Percentiles rank a stretch among this genome's conserved stretches.
These are phyloP conservation scores for Chrysodeixis includens DNA, from an alignment of 2,888 invertebrate genomes.

Conservation along the genomic window DNA sequence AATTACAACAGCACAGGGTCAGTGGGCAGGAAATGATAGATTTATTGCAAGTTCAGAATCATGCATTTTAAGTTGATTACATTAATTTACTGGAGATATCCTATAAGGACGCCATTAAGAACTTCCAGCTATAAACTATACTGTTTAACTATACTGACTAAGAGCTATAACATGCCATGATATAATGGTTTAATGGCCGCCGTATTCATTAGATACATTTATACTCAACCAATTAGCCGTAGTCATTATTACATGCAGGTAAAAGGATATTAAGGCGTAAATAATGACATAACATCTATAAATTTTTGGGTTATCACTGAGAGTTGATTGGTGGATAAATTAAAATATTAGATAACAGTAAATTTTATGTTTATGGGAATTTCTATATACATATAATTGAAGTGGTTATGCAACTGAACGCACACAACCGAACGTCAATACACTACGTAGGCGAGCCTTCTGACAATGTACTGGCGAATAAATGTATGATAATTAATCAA, in stretches of 20 bases:
- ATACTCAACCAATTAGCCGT: neutral
- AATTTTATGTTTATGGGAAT: conserved; percentile 25
- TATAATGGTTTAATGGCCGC: neutral
- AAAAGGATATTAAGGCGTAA: neutral
- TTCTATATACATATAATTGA: conserved; percentile 26
- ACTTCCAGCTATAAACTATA: neutral
- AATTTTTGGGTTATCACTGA: conserved; percentile 12
- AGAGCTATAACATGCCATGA: neutral
- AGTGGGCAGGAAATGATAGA: neutral
- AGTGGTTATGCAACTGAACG: conserved; percentile 45
- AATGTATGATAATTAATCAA: conserved; percentile 77
- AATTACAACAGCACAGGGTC: neutral
- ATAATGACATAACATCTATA: conserved; percentile 23
- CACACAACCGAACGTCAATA: conserved; percentile 36
- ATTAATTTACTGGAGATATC: neutral
- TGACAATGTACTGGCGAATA: conserved; percentile 65
- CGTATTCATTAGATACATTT: neutral
- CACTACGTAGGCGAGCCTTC: conserved; percentile 57
- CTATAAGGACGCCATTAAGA: neutral
- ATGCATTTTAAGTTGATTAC: neutral
- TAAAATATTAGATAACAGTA: conserved; percentile 10
- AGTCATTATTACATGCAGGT: neutral
- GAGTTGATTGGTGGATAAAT: conserved; percentile 19
- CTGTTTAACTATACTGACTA: neutral
- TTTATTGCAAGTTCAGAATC: neutral